Base-by-base conservation (phyloP, 2,888 invertebrate species). In the Azorinus chamasolen region DNA sequence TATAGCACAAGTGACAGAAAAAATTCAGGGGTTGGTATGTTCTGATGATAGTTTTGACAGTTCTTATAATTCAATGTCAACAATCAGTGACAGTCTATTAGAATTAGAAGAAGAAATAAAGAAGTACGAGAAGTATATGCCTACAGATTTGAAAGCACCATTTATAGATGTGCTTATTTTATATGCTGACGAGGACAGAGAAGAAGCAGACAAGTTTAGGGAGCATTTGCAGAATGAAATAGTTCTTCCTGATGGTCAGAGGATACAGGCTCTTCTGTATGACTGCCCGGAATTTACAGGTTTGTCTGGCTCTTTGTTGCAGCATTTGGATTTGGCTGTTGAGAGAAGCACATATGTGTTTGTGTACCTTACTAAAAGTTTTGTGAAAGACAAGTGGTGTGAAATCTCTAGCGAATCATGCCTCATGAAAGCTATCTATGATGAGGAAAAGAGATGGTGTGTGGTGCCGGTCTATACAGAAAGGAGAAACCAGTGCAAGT, bases 381-480 rank as follows among this genome's bases (percentile, higher is more conserved):
- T 90, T 61, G 79, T 83, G 24, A 62, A 73, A 27, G 87, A 88
- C 74, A 82, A 72, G 25, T 89, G 88, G 88, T 82, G 80, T 37
- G 81, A 78, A 25, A 79, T 88, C 65, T 84, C 85, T 2, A 87
- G 87, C 59, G 88, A 90, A 58, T 81, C 82, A 10, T 87, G 88
- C 54, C 72, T 90, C 18, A 88, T 88, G 86, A 79, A 83, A 24
- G 86, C 90, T 1, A 89, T 90, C 27, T 68, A 83, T 25, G 84
- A 88, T 53, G 58, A 71, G 22, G 76, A 85, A 0, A 89, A 87
- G 51, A 66, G 72, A 20, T 90, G 89, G 90, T 88, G 86, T 78
- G 88, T 89, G 6, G 89, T 90, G 8, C 90, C 89, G 4, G 83
- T 90, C 5, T 87, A 86, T 20, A 87, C 87, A 10, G 83, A 85